These are phyloP conservation scores for Tenthredo amoena DNA, from an alignment of 2,888 invertebrate species.

Conservation along the genomic window DNA sequence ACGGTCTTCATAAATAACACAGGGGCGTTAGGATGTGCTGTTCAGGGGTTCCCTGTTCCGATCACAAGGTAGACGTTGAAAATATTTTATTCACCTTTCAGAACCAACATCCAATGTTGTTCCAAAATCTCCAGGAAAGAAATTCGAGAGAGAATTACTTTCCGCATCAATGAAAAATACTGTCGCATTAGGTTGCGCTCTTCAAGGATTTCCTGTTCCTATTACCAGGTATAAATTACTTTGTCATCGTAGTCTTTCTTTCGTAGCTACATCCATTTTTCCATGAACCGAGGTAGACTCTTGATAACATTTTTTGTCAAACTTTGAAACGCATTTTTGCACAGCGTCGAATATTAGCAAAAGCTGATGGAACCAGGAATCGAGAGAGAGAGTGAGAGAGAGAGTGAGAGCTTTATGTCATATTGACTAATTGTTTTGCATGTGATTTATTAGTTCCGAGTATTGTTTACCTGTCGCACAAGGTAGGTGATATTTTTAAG, in stretches of 20 bases:
- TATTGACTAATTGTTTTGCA: conserved; percentile 11
- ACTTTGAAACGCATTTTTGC: background rate
- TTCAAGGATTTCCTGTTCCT: conserved; percentile 88
- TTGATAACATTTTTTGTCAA: background rate
- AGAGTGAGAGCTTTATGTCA: background rate
- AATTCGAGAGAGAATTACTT: conserved; percentile 79
- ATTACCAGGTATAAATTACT: conserved; percentile 83
- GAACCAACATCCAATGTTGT: conserved; percentile 86
- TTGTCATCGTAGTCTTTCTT: background rate
- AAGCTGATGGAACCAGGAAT: conserved; percentile 23
- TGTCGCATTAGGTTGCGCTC: conserved; percentile 84
- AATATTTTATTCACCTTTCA: conserved; percentile 76
- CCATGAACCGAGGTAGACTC: background rate
- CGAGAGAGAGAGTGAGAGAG: background rate
- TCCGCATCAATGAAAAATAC: conserved; percentile 73
- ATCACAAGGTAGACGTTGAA: conserved; percentile 82
- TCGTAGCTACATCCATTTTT: background rate
- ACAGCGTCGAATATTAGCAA: background rate
- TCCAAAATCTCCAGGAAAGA: conserved; percentile 80
- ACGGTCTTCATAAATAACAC: conserved; percentile 79
- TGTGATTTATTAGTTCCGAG: background rate
- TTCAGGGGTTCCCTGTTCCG: conserved; percentile 84
- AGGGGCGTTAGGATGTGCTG: conserved; percentile 84
- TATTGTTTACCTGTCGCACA: background rate
- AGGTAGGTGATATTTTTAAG: conserved; percentile 37